A percentile compares a stretch with the other conserved stretches of the same genome.
Evolutionary conservation across 1,140 invertebrate genomes (phyloP).

Genomic region (Archegozetes longisetosus): DNA sequence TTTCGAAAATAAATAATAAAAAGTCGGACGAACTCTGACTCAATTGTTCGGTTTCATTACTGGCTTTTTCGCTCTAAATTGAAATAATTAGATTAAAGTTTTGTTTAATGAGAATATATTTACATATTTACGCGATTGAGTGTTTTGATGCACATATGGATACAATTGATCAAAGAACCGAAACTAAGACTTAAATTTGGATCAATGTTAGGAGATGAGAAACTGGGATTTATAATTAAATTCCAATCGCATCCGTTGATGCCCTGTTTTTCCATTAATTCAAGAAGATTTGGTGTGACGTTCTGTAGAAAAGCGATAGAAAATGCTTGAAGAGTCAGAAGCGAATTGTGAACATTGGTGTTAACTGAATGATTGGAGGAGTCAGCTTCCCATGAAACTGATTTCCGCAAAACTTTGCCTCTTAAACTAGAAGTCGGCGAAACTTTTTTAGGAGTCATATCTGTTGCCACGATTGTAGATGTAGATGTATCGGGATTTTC

Average conservation of each 20-base stretch:
- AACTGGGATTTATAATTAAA: constrained; percentile 2
- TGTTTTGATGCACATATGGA: constrained; percentile 1
- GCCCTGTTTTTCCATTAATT: not conserved
- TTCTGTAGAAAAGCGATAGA: not conserved
- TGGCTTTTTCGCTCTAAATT: not conserved
- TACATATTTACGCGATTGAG: constrained; percentile 2
- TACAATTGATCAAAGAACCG: constrained; percentile 11
- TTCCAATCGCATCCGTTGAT: not conserved
- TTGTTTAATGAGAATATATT: not conserved
- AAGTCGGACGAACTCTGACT: not conserved
- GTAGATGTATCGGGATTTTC: not conserved
- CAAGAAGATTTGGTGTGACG: not conserved
- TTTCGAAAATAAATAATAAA: constrained; percentile 8
- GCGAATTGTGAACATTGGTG: not conserved
- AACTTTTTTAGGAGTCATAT: not conserved
- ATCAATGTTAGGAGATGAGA: constrained; percentile 12
- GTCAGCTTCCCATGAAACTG: not conserved
- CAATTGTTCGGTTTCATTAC: not conserved
- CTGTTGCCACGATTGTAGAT: not conserved
- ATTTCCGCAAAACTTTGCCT: not conserved
- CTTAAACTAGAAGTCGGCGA: not conserved
- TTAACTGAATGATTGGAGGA: not conserved
- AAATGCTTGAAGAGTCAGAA: not conserved
- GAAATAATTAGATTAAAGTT: not conserved
- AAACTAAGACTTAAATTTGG: constrained; percentile 3